Evolutionary conservation across 1,140 invertebrate genomes (phyloP).

Genomic region (Riptortus pedestris): DNA sequence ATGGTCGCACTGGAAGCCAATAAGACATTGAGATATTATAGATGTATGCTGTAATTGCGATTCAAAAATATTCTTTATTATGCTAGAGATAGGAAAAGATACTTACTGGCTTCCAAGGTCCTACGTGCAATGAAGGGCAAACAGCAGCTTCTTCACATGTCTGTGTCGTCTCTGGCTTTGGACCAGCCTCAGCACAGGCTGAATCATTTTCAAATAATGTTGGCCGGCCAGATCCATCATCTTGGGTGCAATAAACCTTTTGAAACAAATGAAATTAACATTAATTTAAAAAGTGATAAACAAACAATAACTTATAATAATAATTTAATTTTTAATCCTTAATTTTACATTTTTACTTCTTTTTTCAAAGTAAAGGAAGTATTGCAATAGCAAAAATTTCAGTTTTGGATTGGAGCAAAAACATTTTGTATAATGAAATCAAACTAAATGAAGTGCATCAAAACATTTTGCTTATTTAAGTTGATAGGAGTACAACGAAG

Average conservation of each 20-base stretch:
- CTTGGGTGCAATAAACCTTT: slow-evolving; percentile 63
- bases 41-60: slow-evolving; percentile 15
- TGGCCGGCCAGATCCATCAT: slow-evolving; percentile 48
- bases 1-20: slow-evolving; percentile 58
- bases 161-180: slow-evolving; percentile 56
- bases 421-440: no score
- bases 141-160: slow-evolving; percentile 62
- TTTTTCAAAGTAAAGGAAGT: no score
- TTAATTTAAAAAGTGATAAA: not conserved
- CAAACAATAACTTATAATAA: not conserved
- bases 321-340: not conserved
- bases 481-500: no score
- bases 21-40: slow-evolving; percentile 12
- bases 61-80: no score
- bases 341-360: no score
- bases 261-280: slow-evolving; percentile 33
- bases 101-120: slow-evolving; percentile 75
- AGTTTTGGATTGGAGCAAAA: no score
- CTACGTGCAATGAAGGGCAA: slow-evolving; percentile 74
- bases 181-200: slow-evolving; percentile 55
- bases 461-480: no score
- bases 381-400: no score
- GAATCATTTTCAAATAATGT: slow-evolving; percentile 60
- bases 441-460: no score
- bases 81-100: not conserved